These are phyloP conservation scores for Elysia crispata DNA, from an alignment of 2,888 invertebrate genomes.

Conservation along the genomic window DNA sequence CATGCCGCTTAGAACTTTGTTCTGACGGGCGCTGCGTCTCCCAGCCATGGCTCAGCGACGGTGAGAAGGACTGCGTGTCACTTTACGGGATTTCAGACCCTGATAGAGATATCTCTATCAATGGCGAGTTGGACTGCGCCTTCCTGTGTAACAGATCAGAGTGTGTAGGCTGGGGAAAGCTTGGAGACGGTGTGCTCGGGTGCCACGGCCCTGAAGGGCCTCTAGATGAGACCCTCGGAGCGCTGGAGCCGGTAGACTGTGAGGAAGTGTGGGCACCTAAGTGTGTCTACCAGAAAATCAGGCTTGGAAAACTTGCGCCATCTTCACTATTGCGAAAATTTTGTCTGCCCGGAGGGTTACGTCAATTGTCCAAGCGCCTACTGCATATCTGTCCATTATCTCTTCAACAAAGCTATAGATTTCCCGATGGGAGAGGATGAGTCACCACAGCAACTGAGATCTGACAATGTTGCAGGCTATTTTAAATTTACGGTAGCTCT, in stretches of 20 bases:
- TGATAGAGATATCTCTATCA: not conserved
- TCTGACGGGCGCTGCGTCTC: slow-evolving; percentile 33
- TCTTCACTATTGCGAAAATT: not conserved
- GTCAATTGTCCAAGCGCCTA: not conserved
- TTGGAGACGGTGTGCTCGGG: slow-evolving; percentile 15
- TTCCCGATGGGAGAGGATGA: not conserved
- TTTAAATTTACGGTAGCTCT: too few species aligned
- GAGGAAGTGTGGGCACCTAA: not conserved
- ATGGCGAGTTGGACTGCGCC: slow-evolving; percentile 1
- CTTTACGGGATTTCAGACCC: not conserved
- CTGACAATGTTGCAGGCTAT: too few species aligned
- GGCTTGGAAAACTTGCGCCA: not conserved
- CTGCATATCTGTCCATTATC: not conserved
- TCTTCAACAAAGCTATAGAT: not conserved
- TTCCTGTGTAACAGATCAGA: slow-evolving; percentile 40
- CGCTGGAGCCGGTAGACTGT: slow-evolving; percentile 23
- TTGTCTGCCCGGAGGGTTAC: not conserved
- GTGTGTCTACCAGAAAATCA: not conserved
- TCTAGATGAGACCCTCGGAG: slow-evolving; percentile 34
- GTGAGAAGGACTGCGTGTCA: slow-evolving; percentile 35
- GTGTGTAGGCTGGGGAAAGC: slow-evolving; percentile 25
- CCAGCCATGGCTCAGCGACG: slow-evolving; percentile 36
- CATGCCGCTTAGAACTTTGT: slow-evolving; percentile 15
- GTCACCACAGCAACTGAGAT: too few species aligned
- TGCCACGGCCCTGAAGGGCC: slow-evolving; percentile 43